A percentile compares a stretch with the other conserved stretches of the same genome.
Evolutionary conservation across 1,140 invertebrate genomes (phyloP).

Genomic region (Hycleus phaleratus): DNA sequence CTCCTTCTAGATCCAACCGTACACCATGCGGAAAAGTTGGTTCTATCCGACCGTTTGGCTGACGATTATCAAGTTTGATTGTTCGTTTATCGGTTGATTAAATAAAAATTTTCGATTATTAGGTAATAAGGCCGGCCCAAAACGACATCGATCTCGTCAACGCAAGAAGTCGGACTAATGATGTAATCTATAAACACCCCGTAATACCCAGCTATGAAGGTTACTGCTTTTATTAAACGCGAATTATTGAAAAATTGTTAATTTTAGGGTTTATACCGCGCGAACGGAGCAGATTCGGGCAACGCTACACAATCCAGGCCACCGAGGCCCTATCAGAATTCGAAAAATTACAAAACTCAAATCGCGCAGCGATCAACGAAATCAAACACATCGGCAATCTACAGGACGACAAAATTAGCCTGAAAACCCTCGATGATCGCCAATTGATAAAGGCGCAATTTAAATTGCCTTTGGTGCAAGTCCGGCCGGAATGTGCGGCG

Average conservation of each 20-base stretch:
- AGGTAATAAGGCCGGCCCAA: conserved; percentile 51
- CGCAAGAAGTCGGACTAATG: conserved; percentile 49
- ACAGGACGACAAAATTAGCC: conserved; percentile 50
- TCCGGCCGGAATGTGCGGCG: conserved; percentile 55
- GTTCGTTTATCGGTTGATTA: not conserved
- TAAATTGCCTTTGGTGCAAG: conserved; percentile 54
- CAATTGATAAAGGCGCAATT: conserved; percentile 53
- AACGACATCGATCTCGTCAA: conserved; percentile 56
- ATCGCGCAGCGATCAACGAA: conserved; percentile 46
- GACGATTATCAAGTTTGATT: conserved; percentile 50
- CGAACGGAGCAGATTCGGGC: conserved; percentile 51
- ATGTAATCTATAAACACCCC: conserved; percentile 59
- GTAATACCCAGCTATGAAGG: conserved; percentile 62
- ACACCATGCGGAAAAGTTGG: conserved; percentile 57
- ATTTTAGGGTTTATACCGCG: conserved; percentile 56
- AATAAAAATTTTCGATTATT: not conserved
- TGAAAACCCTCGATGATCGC: conserved; percentile 51
- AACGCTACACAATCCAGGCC: conserved; percentile 56
- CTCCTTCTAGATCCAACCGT: conserved; percentile 61
- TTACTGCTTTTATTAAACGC: conserved; percentile 21
- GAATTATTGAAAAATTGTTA: not conserved
- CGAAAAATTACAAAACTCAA: conserved; percentile 51
- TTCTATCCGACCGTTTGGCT: conserved; percentile 53
- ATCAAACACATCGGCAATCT: conserved; percentile 46
- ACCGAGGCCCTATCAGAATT: conserved; percentile 61